Conservation (phyloP, 1,140 invertebrate species). For the Hydropsyche tenuis region DNA sequence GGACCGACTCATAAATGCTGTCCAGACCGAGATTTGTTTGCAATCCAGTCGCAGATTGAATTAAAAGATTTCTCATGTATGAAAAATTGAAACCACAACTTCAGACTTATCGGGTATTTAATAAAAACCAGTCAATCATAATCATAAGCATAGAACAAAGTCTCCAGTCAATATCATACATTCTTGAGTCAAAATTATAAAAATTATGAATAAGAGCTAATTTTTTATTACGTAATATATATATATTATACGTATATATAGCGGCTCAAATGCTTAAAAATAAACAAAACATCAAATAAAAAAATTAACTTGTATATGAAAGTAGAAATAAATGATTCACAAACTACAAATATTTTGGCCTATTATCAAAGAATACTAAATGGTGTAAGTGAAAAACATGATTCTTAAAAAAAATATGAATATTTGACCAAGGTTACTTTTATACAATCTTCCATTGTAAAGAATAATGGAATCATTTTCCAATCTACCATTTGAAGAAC, state of each 20-base stretch:
- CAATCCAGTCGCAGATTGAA: background rate
- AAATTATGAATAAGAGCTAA: slow-evolving; percentile 47
- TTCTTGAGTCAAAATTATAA: slow-evolving; percentile 50
- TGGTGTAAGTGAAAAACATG: too few relatives aligned
- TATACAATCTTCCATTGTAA: too few relatives aligned
- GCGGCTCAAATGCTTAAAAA: slow-evolving; percentile 36
- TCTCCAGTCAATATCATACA: slow-evolving; percentile 50
- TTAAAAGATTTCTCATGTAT: background rate
- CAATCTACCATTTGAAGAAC: too few relatives aligned
- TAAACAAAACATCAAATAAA: slow-evolving; percentile 9
- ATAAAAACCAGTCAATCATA: slow-evolving; percentile 48
- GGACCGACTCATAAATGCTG: too few relatives aligned
- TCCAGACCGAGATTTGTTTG: too few relatives aligned
- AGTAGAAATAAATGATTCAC: background rate
- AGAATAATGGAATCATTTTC: too few relatives aligned
- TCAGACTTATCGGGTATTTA: slow-evolving; percentile 47
- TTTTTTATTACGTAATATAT: slow-evolving; percentile 40
- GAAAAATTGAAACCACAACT: slow-evolving; percentile 40
- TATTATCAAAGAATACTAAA: background rate
- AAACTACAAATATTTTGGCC: slow-evolving; percentile 20
- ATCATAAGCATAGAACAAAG: slow-evolving; percentile 48
- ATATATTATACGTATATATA: slow-evolving; percentile 25
- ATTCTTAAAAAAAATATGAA: too few relatives aligned
- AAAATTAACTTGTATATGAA: background rate
- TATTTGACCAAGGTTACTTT: too few relatives aligned